Base-by-base conservation (phyloP, 2,888 invertebrate species). In the Coleophora flavipennella region DNA sequence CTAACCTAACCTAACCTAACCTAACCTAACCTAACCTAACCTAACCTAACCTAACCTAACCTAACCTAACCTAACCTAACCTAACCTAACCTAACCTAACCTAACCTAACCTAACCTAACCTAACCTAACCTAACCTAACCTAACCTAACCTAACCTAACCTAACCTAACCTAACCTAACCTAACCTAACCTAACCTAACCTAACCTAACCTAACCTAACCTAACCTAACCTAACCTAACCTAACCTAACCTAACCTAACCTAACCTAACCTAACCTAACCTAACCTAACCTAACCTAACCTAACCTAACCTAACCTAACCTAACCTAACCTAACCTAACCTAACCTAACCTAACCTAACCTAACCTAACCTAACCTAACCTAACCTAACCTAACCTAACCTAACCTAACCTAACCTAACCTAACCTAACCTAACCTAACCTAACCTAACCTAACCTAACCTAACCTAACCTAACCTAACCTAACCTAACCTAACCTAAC, bases 281-380 rank as follows among this genome's bases (percentile, higher is more conserved):
- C 37, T 37, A 37, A 37, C 37, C 37, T 37, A 37, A 37, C 37
- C 37, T 37, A 37, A 37, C 37, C 42, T 43, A 46, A 43, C 45
- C 42, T 43, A 43, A 41, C 45, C 39, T 37, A 39, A 39, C 43
- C 39, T 40, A 40, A 40, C 43, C 40, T 41, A 44, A 40, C 42
- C 43, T 44, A 38, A 43, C 43, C 40, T 40, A 44, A 44, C 43
- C 39, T 44, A 44, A 44, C 43, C 39, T 34, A 41, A 41, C 43
- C 41, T 42, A 39, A 39, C 42, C 40, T 43, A 36, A 39, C 41
- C 36, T 41, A 41, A n/a, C n/a, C n/a, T n/a, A n/a, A n/a, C n/a
- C n/a, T n/a, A n/a, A n/a, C n/a, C n/a, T n/a, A n/a, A n/a, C n/a
- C n/a, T n/a, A n/a, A n/a, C n/a, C n/a, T n/a, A n/a, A n/a, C n/a